Evolutionary conservation across 92 coral and sea anemone species (phyloP), one percentile per base, ranked within the genome.

Genomic region (Parazoanthus swiftii): DNA sequence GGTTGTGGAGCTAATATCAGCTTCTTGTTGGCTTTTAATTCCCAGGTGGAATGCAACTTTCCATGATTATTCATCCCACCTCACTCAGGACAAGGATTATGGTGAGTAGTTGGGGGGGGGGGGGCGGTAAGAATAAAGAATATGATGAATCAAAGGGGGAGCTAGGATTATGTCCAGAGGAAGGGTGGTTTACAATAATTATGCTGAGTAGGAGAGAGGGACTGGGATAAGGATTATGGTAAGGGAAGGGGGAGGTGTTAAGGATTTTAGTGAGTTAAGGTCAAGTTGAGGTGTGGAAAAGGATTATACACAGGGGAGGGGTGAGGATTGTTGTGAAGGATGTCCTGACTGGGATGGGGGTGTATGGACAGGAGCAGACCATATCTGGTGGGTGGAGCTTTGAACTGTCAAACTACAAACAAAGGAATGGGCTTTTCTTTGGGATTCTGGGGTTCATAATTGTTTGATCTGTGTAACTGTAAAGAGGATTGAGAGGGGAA

Each of bases 21-120:
- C n/a, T 13, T n/a, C 29, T 65, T 42, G 20, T 65, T 50, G 35
- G 79, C 2, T 56, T 44, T 68, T 87, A 29, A 29, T 13, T 59
- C 58, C 63, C 92, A 96, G 99, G 85, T 97, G 99, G 99, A 97
- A 97, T 94, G 96, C 96, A 10, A 95, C 99, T 20, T 97, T 93
- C 80, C 90, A 95, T 85, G 99, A 97, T 68, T 97, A 97, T 82
- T 95, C 99, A 59, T 91, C 99, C 8, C 94, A 92, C 65, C 88
- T 95, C 35, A 89, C 95, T 36, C 96, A 93, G 75, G 97, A 96
- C 84, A 86, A 92, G 23, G 99, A 96, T 20, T 80, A 80, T 35
- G 37, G 85, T 80, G 37, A 80, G 85, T 51, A 29, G 8, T 4
- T 6, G 63, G 15, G 35, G 7, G 48, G 50, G 33, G 35, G 8